Base-by-base conservation (phyloP, 2,888 invertebrate species). In the Endotricha flammealis region DNA sequence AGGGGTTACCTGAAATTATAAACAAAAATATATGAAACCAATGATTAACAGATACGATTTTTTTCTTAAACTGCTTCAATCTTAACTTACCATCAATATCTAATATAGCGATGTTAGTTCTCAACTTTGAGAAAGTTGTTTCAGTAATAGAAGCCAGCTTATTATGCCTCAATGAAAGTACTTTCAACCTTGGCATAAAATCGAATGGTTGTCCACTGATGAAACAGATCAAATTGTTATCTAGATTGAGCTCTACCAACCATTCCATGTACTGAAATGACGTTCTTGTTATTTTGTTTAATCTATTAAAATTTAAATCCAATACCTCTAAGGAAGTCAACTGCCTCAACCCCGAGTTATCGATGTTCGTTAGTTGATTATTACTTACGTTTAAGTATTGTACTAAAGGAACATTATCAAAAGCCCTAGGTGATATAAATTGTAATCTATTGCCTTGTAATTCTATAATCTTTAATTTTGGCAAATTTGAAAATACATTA, bases 241-340 rank as follows among this genome's bases (percentile, higher is more conserved):
- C 95, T 82, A 96, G 88, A 86, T 93, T 93, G 3, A 96, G 72
- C 66, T 96, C 95, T 0, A 96, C 94, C 35, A 96, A 80, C 92
- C 95, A 95, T 64, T 94, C 94, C 88, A 96, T 91, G 35, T 91
- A 89, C 42, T 92, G 90, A 47, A 90, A 82, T 0, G 90, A 89
- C 50, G 94, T 88, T 45, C 90, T 90, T n/a, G 91, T 88, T 22
- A 96, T 88, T 53, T 89, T 89, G 12, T 89, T 87, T 12, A 96
- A 79, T 42, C 89, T 90, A 65, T 97, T 97, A 50, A 91, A 90
- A 61, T 95, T 95, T 39, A 96, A 70, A 68, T 97, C 96, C 30
- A 97, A 70, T 4, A 96, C 93, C 79, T 96, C 96, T 34, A 97
- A 78, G 9, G 95, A 94, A 27, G 90, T 88, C 41, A 96, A 77